Evolutionary conservation across 2,888 invertebrate genomes (phyloP).

Genomic region (Pollenia amentaria): DNA sequence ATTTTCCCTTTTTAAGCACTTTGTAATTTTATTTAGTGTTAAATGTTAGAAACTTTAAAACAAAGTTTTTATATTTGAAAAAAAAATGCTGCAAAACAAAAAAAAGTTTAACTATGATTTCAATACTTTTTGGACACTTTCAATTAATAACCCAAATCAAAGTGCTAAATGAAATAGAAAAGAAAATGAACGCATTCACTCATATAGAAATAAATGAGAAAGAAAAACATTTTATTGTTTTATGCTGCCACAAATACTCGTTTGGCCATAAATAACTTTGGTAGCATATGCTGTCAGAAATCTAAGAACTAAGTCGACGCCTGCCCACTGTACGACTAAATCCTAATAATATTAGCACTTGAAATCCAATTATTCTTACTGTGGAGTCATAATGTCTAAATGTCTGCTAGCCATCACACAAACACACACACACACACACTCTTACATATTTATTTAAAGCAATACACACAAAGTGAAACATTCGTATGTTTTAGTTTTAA

Average conservation of each 20-base stretch:
- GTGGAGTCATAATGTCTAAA: slow-evolving; percentile 47
- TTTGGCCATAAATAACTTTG: slow-evolving; percentile 56
- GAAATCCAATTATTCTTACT: slow-evolving; percentile 60
- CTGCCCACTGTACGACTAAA: slow-evolving; percentile 12
- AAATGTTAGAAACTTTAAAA: slow-evolving; percentile 18
- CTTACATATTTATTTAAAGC: background rate
- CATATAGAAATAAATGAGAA: background rate
- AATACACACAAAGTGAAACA: background rate
- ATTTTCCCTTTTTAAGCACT: background rate
- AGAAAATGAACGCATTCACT: slow-evolving; percentile 5
- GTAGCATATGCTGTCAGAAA: slow-evolving; percentile 61
- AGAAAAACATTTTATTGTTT: slow-evolving; percentile 15
- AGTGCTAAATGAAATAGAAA: slow-evolving; percentile 52
- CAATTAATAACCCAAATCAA: slow-evolving; percentile 64
- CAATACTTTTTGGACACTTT: slow-evolving; percentile 50
- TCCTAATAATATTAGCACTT: slow-evolving; percentile 63
- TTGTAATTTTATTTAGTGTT: slow-evolving; percentile 6
- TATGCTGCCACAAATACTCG: slow-evolving; percentile 40
- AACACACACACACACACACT: background rate
- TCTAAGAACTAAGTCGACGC: slow-evolving; percentile 32
- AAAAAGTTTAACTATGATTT: slow-evolving; percentile 31
- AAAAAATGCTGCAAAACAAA: background rate
- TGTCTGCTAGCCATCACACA: slow-evolving; percentile 4
- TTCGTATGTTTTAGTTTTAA: background rate
- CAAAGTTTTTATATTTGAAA: background rate